Conservation (phyloP, 2,888 invertebrate genomes). For the Lepidocyrtinus sp. region DNA sequence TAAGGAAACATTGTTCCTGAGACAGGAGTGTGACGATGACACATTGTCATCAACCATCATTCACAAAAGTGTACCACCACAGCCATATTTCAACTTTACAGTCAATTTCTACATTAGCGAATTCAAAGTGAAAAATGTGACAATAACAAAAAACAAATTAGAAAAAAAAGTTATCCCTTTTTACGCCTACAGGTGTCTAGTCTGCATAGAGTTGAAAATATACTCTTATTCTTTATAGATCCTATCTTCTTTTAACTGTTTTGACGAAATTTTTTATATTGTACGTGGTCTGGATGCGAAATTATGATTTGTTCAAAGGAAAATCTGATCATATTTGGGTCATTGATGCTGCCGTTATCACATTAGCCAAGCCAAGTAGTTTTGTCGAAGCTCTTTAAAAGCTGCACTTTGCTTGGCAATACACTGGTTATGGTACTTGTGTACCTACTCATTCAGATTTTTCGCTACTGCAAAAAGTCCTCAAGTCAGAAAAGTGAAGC, state of each 20-base stretch:
- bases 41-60: no score
- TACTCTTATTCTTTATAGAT: background rate
- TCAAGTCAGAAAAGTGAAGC: background rate
- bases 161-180: no score
- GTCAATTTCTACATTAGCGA: no score
- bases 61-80: no score
- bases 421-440: background rate
- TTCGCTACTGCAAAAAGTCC: background rate
- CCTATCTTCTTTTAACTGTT: background rate
- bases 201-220: background rate
- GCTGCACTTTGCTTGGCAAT: background rate
- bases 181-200: background rate
- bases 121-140: no score
- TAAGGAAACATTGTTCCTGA: no score
- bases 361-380: background rate
- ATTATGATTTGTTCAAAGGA: constrained; percentile 25
- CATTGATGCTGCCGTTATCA: constrained; percentile 27
- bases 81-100: no score
- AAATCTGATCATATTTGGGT: constrained; percentile 39
- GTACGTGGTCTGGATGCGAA: constrained; percentile 51
- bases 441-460: background rate
- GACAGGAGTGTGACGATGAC: no score
- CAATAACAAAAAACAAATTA: no score
- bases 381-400: background rate
- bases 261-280: background rate